phyloP scores from a whole-genome alignment of 2,797 vertebrate species.

The Pteronotus mesoamericanus region DNA sequence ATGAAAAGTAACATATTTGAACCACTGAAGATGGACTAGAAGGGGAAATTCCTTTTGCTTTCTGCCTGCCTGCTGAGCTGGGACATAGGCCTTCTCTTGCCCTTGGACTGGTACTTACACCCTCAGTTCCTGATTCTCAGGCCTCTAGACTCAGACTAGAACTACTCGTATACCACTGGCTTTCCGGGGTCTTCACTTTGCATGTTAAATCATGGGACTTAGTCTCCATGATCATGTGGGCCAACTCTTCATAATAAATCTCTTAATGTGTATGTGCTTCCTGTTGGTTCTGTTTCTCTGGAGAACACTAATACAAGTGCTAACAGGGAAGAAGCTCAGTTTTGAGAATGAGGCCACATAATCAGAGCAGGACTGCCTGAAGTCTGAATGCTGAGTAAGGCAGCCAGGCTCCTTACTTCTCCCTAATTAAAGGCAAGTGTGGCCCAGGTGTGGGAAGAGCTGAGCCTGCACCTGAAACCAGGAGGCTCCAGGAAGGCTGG shows the following conservation, averaged over 20 bases:
- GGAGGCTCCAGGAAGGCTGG: not conserved
- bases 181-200: not conserved
- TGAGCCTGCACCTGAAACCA: not conserved
- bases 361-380: not conserved
- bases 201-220: not conserved
- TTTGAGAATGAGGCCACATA: not conserved
- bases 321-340: not conserved
- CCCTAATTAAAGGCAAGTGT: not conserved
- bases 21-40: not conserved
- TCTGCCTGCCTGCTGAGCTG: not conserved
- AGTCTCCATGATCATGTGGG: no score
- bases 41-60: not conserved
- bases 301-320: not conserved
- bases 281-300: not conserved
- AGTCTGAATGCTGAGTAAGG: not conserved
- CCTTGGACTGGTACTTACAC: not conserved
- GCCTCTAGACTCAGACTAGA: not conserved
- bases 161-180: not conserved
- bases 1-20: not conserved
- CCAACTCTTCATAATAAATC: not conserved
- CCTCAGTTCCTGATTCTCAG: not conserved
- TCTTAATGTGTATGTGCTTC: not conserved
- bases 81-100: not conserved
- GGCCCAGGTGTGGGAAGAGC: not conserved
- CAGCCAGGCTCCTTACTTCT: not conserved